Percentiles rank a stretch among this genome's conserved stretches.
Conservation (phyloP, 2,113 vertebrate genomes). For the Notechis scutatus region DNA sequence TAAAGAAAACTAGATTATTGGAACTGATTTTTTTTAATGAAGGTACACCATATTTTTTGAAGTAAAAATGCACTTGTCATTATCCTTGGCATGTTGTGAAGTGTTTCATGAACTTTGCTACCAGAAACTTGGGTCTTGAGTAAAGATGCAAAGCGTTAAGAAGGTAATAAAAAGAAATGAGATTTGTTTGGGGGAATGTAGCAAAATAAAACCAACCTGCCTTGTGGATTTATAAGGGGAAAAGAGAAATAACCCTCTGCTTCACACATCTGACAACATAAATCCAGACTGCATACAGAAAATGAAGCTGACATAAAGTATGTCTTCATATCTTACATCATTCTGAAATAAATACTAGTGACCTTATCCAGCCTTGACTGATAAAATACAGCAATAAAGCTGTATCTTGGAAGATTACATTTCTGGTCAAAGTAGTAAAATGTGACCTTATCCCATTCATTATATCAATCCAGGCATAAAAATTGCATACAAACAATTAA, state of each 20-base stretch:
- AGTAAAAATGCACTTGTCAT: not conserved
- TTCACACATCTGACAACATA: slow-evolving; percentile 59
- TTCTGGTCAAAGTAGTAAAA: slow-evolving; percentile 78
- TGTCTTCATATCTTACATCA: slow-evolving; percentile 67
- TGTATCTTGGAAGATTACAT: slow-evolving; percentile 73
- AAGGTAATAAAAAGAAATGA: slow-evolving; percentile 37
- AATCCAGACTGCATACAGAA: slow-evolving; percentile 51
- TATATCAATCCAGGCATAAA: slow-evolving; percentile 75
- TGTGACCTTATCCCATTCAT: slow-evolving; percentile 76
- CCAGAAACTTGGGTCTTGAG: slow-evolving; percentile 44
- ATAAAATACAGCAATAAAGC: slow-evolving; percentile 74
- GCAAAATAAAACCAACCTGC: slow-evolving; percentile 42
- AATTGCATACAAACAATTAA: slow-evolving; percentile 71
- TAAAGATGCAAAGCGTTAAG: slow-evolving; percentile 36
- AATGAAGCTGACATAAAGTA: slow-evolving; percentile 66
- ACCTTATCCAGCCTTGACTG: slow-evolving; percentile 73
- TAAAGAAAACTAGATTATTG: not conserved
- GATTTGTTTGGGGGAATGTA: slow-evolving; percentile 26
- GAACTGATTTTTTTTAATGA: not conserved
- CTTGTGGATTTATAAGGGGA: slow-evolving; percentile 40
- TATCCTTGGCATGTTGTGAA: not conserved
- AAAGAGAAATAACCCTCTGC: slow-evolving; percentile 42
- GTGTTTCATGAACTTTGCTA: slow-evolving; percentile 13
- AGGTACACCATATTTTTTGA: not conserved
- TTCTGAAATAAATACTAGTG: slow-evolving; percentile 74